phyloP scores from a whole-genome alignment of 2,888 invertebrate genomes.

The Oscheius myriophilus region DNA sequence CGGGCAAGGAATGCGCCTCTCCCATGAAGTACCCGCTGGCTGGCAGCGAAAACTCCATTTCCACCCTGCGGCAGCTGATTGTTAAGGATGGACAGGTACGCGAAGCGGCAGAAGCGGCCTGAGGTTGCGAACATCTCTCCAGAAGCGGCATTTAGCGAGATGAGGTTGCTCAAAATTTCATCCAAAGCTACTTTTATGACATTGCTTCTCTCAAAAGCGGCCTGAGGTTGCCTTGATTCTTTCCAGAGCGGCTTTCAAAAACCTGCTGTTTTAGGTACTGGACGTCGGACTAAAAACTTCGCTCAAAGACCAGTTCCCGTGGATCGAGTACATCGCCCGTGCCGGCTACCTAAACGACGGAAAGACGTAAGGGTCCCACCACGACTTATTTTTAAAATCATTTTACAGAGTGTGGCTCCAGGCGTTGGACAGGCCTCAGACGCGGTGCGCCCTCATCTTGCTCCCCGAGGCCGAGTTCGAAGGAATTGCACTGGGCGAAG shows the following conservation, averaged over 20 bases:
- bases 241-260: too few relatives aligned
- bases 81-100: constrained; percentile 36
- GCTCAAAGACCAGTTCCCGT: constrained; percentile 79
- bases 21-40: constrained; percentile 60
- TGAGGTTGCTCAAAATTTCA: too few relatives aligned
- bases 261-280: constrained; percentile 24
- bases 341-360: constrained; percentile 95
- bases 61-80: constrained; percentile 50
- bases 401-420: constrained; percentile 55
- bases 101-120: neutral
- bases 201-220: too few relatives aligned
- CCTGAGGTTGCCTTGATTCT: too few relatives aligned
- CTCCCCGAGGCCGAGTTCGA: constrained; percentile 46
- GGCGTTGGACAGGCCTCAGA: constrained; percentile 57
- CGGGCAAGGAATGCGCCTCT: constrained; percentile 44
- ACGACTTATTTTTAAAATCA: neutral
- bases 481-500: neutral
- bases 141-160: too few relatives aligned
- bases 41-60: constrained; percentile 57
- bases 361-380: constrained; percentile 79
- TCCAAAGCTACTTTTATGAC: too few relatives aligned
- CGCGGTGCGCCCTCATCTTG: constrained; percentile 42
- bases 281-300: constrained; percentile 43
- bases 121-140: too few relatives aligned
- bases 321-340: constrained; percentile 93